These are phyloP conservation scores for Penaeus monodon DNA, from an alignment of 2,888 invertebrate genomes.

Conservation along the genomic window DNA sequence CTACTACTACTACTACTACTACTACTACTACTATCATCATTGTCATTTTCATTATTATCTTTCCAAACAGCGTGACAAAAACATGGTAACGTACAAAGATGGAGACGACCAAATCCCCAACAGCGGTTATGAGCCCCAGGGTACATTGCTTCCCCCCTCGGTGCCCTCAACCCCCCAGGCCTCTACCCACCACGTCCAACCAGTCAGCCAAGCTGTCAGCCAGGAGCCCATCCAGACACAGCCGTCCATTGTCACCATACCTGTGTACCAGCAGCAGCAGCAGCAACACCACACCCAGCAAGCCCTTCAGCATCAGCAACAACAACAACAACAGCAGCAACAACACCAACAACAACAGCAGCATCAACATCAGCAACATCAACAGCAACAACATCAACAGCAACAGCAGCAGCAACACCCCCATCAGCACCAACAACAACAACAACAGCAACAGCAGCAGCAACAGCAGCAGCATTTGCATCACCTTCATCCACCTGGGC, in stretches of 20 bases:
- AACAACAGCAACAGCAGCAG: neutral
- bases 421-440: neutral
- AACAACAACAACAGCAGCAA: conserved; percentile 20
- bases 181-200: conserved; percentile 17
- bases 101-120: conserved; percentile 25
- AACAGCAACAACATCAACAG: neutral
- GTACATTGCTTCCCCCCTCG: conserved; percentile 14
- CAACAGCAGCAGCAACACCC: conserved; percentile 6
- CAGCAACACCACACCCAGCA: neutral
- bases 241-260: conserved; percentile 23
- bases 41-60: neutral
- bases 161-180: conserved; percentile 11
- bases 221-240: conserved; percentile 29
- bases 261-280: conserved; percentile 19
- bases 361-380: conserved; percentile 1
- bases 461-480: conserved; percentile 2
- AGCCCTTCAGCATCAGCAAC: conserved; percentile 15
- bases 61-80: conserved; percentile 6
- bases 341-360: conserved; percentile 24
- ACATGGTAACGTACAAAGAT: conserved; percentile 6
- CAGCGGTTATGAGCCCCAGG: conserved; percentile 46
- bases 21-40: neutral
- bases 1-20: too few relatives aligned
- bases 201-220: neutral
- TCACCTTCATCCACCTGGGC: neutral